Evolutionary conservation across 2,797 vertebrate genomes (phyloP).

Genomic region (Smutsia temminckii): DNA sequence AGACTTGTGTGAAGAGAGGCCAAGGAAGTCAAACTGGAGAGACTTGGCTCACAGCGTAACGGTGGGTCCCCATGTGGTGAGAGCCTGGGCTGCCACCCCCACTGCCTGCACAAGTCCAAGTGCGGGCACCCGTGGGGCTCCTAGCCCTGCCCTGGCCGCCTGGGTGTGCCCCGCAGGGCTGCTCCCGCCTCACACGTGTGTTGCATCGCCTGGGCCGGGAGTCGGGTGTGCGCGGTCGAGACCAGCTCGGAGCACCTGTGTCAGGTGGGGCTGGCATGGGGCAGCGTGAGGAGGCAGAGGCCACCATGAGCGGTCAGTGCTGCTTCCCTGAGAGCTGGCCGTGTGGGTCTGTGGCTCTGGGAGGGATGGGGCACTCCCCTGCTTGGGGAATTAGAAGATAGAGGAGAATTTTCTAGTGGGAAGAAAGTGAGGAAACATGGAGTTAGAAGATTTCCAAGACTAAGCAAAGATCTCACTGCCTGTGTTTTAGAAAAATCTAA

Average conservation of each 20-base stretch:
- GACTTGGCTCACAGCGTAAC: not conserved
- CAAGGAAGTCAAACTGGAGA: not conserved
- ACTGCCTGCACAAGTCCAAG: accelerated
- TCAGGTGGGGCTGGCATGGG: accelerated
- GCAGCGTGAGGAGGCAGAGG: not conserved
- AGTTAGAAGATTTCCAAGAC: not conserved
- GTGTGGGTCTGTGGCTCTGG: not conserved
- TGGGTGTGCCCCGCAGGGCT: accelerated
- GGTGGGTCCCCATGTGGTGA: accelerated
- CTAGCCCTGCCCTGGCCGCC: not conserved
- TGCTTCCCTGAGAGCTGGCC: not conserved
- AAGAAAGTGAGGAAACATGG: not conserved
- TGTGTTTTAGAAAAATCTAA: not conserved
- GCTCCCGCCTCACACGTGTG: accelerated
- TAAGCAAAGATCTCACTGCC: not conserved
- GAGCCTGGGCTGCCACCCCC: too few relatives aligned
- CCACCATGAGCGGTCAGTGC: not conserved
- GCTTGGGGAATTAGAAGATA: not conserved
- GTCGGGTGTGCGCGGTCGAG: accelerated
- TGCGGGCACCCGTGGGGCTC: accelerated
- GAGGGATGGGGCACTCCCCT: accelerated
- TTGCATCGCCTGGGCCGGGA: not conserved
- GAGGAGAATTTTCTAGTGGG: not conserved
- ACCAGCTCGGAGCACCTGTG: too few relatives aligned
- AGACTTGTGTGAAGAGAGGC: not conserved